Evolutionary conservation across 92 coral and sea anemone genomes (phyloP), one percentile per base, ranked within the genome.

Genomic region (Siderastrea radians): DNA sequence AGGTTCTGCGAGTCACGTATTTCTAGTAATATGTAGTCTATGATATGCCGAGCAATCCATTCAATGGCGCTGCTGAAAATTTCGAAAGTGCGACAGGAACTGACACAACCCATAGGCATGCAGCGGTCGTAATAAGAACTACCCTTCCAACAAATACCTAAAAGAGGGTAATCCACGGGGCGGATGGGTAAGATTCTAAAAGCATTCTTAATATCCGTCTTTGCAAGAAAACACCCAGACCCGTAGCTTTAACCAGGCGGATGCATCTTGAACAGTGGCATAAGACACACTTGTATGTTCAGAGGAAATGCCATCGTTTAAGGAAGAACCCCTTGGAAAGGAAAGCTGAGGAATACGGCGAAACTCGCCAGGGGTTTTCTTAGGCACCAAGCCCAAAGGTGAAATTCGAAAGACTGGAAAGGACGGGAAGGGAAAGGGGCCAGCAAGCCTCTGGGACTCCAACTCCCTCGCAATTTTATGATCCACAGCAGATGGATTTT

Each of bases 91-190:
- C 68, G 50, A 83, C 96, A 93, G 14, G 92, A 90, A 70, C 94
- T 84, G 58, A 88, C 86, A 68, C 96, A 90, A 15, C 94, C 92
- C 94, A 87, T 93, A 7, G 92, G 92, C 93, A 93, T 90, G 62
- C 83, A 74, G 10, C 38, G 38, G 38, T 26, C 38, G 38, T 26
- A 26, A 26, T 26, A 26, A 26, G 38, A 26, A 26, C 0, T 26
- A 26, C 38, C 38, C 38, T 26, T 26, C 38, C 38, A 26, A 26
- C 38, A 26, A 26, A 26, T 26, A 26, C 38, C 38, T 26, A 26
- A 26, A 26, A 26, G 38, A 26, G 38, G 38, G 38, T 26, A 26
- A 26, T 26, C 38, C 38, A 0, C 38, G 38, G 38, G 38, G 38
- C 38, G 38, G 38, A 26, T 26, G 38, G 38, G 38, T 26, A 26